Evolutionary conservation across 2,113 vertebrate species (phyloP).

Genomic region (Clupea harengus): DNA sequence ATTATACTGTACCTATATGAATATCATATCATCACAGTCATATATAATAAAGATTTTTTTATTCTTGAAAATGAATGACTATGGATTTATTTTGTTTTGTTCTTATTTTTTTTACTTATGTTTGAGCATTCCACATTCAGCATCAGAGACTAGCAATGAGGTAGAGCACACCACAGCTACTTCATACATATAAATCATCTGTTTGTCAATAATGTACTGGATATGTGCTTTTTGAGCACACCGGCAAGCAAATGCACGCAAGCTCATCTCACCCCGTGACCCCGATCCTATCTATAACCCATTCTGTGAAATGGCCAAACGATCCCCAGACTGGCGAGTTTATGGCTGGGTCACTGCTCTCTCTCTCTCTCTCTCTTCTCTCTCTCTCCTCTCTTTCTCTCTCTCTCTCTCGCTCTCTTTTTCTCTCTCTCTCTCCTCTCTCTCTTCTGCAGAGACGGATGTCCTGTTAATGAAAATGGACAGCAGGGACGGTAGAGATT

Average conservation of each 20-base stretch:
- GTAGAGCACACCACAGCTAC: not conserved
- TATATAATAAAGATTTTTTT: too few relatives aligned
- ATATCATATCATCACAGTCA: too few relatives aligned
- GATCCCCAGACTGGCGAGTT: not conserved
- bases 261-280: not conserved
- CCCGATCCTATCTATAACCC: not conserved
- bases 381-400: not conserved
- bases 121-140: not conserved
- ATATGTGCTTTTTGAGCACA: not conserved
- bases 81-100: not conserved
- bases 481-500: slow-evolving; percentile 7
- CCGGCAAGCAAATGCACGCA: not conserved
- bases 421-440: not conserved
- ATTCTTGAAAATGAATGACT: too few relatives aligned
- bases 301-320: slow-evolving; percentile 13
- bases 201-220: not conserved
- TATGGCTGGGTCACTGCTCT: not conserved
- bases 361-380: not conserved
- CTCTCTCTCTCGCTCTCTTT: not conserved
- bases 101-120: not conserved
- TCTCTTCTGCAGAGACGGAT: slow-evolving; percentile 17
- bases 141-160: not conserved
- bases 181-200: not conserved
- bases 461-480: not conserved
- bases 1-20: too few relatives aligned